phyloP scores from a whole-genome alignment of 2,888 invertebrate genomes.

The Cantharis rustica region DNA sequence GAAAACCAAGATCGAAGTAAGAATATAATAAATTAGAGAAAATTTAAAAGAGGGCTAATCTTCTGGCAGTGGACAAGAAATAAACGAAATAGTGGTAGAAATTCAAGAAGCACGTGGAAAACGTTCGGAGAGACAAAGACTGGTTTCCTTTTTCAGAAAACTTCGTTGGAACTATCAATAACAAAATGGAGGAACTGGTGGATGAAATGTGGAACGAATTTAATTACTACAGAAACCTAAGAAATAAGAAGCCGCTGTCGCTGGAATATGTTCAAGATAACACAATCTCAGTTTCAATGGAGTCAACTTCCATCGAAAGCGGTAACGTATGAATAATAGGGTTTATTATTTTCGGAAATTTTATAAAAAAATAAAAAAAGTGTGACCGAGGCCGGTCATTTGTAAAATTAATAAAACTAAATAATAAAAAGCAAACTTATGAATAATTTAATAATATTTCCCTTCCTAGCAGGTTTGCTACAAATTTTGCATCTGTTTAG shows the following conservation, averaged over 20 bases:
- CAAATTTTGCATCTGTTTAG: conserved; percentile 16
- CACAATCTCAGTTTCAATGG: not conserved
- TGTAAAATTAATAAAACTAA: not conserved
- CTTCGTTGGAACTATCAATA: not conserved
- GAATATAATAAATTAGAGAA: too few species aligned
- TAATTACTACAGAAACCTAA: not conserved
- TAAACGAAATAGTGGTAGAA: not conserved
- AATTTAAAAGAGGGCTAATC: not conserved
- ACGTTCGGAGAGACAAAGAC: not conserved
- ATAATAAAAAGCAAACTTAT: not conserved
- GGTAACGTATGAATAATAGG: not conserved
- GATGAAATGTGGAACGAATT: not conserved
- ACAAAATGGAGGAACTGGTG: not conserved
- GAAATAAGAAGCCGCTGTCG: not conserved
- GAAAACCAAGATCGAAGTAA: too few species aligned
- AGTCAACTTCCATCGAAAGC: not conserved
- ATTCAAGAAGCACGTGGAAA: not conserved
- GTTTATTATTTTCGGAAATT: not conserved
- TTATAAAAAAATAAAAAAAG: too few species aligned
- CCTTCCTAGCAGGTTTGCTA: not conserved
- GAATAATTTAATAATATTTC: not conserved
- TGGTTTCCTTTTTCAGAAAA: not conserved
- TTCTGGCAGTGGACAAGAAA: not conserved
- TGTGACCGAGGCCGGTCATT: not conserved
- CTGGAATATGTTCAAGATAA: not conserved